A percentile compares a stretch with the other conserved stretches of the same genome.
Evolutionary conservation across 2,888 invertebrate genomes (phyloP).

Genomic region (Ochropleura leucogaster): DNA sequence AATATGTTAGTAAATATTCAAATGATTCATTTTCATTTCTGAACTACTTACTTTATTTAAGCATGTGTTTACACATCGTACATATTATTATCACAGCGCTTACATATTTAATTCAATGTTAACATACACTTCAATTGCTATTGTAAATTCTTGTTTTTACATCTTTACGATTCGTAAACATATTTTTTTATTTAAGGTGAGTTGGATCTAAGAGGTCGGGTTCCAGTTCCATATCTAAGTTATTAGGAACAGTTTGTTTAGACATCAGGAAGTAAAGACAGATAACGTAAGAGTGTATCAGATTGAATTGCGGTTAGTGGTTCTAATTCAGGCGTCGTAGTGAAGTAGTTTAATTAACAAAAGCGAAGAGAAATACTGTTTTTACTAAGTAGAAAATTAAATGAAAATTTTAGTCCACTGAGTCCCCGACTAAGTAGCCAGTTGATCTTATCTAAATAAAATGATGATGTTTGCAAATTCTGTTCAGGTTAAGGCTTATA

Average conservation of each 20-base stretch:
- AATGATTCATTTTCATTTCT: constrained; percentile 11
- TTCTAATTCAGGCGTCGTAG: constrained; percentile 14
- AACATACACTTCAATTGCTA: constrained; percentile 21
- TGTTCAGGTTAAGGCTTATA: too few species aligned
- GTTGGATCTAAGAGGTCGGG: background rate
- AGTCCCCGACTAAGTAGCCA: too few species aligned
- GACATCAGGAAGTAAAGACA: constrained; percentile 32
- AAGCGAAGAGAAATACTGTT: background rate
- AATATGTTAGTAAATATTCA: background rate
- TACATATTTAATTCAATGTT: constrained; percentile 8
- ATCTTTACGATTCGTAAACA: constrained; percentile 21
- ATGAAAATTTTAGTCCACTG: too few species aligned
- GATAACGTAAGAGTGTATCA: constrained; percentile 39
- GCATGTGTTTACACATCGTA: constrained; percentile 18
- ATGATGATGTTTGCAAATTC: too few species aligned
- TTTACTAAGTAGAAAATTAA: background rate
- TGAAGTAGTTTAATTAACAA: background rate
- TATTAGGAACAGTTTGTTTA: constrained; percentile 21
- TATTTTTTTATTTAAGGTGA: constrained; percentile 19
- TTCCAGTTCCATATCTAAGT: constrained; percentile 19
- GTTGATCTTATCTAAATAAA: too few species aligned
- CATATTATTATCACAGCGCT: background rate
- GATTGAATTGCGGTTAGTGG: constrained; percentile 13
- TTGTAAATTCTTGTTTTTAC: constrained; percentile 34
- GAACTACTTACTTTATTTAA: background rate